These are phyloP conservation scores for Dolichopus griseipennis DNA, from an alignment of 2,888 invertebrate species.

Conservation along the genomic window DNA sequence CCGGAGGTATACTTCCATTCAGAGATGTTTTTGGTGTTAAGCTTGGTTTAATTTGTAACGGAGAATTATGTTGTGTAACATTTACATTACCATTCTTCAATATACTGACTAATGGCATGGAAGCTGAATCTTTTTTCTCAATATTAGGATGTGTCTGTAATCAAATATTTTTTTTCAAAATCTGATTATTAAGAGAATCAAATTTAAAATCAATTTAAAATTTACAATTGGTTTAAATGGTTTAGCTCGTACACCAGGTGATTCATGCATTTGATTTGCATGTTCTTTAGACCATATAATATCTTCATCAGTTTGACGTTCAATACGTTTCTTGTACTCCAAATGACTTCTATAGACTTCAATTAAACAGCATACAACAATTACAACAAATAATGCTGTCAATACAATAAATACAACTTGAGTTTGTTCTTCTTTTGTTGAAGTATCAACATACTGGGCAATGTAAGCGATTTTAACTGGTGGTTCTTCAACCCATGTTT, in stretches of 20 bases:
- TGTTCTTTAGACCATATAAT: conserved; percentile 66
- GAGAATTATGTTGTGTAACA: conserved; percentile 21
- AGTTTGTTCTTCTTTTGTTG: conserved; percentile 69
- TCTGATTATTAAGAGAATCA: neutral
- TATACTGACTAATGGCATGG: conserved; percentile 39
- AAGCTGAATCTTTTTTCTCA: conserved; percentile 34
- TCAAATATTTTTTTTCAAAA: neutral
- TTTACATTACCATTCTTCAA: conserved; percentile 39
- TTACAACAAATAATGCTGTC: conserved; percentile 63
- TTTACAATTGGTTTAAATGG: conserved; percentile 49
- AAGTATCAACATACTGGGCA: conserved; percentile 62
- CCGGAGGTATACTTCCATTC: conserved; percentile 27
- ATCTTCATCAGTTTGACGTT: conserved; percentile 67
- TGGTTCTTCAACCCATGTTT: conserved; percentile 77
- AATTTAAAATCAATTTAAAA: conserved; percentile 4
- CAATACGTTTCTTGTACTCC: conserved; percentile 60
- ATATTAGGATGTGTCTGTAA: conserved; percentile 36
- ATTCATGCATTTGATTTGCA: conserved; percentile 58
- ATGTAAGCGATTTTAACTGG: conserved; percentile 68
- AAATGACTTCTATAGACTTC: conserved; percentile 72
- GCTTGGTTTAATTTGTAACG: conserved; percentile 24
- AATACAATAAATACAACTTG: conserved; percentile 73
- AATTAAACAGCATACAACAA: conserved; percentile 57
- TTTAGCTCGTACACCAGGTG: conserved; percentile 42
- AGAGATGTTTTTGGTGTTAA: conserved; percentile 23